Percentiles rank a stretch among this genome's conserved stretches.
Conservation (phyloP, 2,888 invertebrate genomes). For the Stratiomys singularior region DNA sequence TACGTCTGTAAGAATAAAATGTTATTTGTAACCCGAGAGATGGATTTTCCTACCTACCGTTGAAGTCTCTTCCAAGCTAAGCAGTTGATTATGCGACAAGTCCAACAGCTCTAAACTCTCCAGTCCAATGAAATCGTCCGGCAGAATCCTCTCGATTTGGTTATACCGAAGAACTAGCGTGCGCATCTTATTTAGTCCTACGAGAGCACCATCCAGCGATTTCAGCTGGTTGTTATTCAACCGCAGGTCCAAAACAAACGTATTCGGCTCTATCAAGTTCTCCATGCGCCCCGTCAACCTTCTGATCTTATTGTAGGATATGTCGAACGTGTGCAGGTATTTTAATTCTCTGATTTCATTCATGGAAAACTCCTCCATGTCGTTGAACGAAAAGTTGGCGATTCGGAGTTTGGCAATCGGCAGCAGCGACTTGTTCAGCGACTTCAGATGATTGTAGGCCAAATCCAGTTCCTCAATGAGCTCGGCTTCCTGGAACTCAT, state of each 20-base stretch:
- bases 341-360: conserved; percentile 81
- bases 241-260: conserved; percentile 76
- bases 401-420: conserved; percentile 74
- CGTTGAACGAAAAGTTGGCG: conserved; percentile 81
- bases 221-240: conserved; percentile 79
- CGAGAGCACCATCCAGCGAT: conserved; percentile 78
- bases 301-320: conserved; percentile 80
- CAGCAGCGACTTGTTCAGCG: conserved; percentile 78
- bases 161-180: conserved; percentile 81
- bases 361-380: conserved; percentile 80
- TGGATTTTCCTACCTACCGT: conserved; percentile 70
- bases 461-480: conserved; percentile 76
- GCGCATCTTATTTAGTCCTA: conserved; percentile 78
- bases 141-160: conserved; percentile 76
- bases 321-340: conserved; percentile 76
- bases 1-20: conserved; percentile 72
- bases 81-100: conserved; percentile 80
- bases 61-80: conserved; percentile 82
- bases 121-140: conserved; percentile 82
- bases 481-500: conserved; percentile 80
- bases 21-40: conserved; percentile 23
- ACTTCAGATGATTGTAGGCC: conserved; percentile 76
- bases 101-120: conserved; percentile 79
- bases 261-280: conserved; percentile 82
- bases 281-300: conserved; percentile 74